These are phyloP conservation scores for Crocidura indochinensis DNA, from an alignment of 2,797 vertebrate species.

Conservation along the genomic window DNA sequence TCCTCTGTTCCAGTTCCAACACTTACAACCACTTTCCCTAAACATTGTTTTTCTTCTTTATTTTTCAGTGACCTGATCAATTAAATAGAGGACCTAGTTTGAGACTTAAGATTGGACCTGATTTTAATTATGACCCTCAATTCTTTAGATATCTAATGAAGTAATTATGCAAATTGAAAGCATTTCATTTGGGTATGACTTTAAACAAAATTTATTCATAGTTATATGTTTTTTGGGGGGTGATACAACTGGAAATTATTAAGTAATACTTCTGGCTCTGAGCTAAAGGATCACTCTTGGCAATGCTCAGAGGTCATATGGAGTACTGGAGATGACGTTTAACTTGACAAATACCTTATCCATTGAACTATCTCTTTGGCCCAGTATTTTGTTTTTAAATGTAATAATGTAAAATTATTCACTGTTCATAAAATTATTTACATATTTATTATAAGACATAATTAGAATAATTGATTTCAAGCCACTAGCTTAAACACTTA, in stretches of 20 bases:
- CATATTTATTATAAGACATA: constrained; percentile 4
- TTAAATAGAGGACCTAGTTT: constrained; percentile 10
- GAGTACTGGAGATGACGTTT: too few species aligned
- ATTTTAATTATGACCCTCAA: neutral
- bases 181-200: constrained; percentile 4
- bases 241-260: too few species aligned
- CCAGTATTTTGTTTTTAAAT: neutral
- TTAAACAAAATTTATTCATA: constrained; percentile 6
- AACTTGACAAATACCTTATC: too few species aligned
- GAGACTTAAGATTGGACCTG: neutral
- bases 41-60: neutral
- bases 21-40: neutral
- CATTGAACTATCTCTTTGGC: too few species aligned
- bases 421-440: neutral
- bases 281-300: too few species aligned
- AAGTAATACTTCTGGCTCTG: too few species aligned
- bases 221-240: neutral
- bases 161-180: neutral
- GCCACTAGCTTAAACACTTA: neutral
- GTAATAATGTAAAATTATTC: neutral
- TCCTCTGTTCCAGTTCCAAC: neutral
- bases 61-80: neutral
- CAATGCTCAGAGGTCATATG: too few species aligned
- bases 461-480: constrained; percentile 9
- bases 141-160: constrained; percentile 49